A percentile compares a stretch with the other conserved stretches of the same genome.
Evolutionary conservation across 1,140 invertebrate species (phyloP).

Genomic region (Lucilia sericata): DNA sequence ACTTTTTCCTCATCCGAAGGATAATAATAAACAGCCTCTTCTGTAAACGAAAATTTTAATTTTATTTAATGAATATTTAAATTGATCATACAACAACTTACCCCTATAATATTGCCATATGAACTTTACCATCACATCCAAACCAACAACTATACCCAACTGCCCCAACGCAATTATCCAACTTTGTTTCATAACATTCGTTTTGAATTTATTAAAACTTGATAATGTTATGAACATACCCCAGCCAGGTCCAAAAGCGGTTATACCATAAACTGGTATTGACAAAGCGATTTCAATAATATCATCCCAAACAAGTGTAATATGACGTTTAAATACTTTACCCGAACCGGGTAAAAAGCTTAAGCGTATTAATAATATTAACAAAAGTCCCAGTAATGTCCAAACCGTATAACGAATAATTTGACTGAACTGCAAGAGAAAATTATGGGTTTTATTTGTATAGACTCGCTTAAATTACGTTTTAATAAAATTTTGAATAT

Average conservation of each 20-base stretch:
- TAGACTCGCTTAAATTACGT: too few relatives aligned
- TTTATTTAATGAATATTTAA: background rate
- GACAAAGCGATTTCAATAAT: background rate
- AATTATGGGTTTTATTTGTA: background rate
- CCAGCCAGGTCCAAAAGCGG: slow-evolving; percentile 86
- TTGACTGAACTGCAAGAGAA: slow-evolving; percentile 52
- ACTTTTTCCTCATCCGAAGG: slow-evolving; percentile 53
- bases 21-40: background rate
- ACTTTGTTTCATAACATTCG: slow-evolving; percentile 71
- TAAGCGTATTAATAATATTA: slow-evolving; percentile 53
- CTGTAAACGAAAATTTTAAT: slow-evolving; percentile 30
- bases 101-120: slow-evolving; percentile 36
- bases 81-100: background rate
- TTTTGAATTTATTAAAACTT: slow-evolving; percentile 89
- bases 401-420: slow-evolving; percentile 51
- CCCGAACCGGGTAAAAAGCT: slow-evolving; percentile 61
- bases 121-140: slow-evolving; percentile 1
- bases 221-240: slow-evolving; percentile 90
- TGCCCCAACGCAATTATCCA: slow-evolving; percentile 59
- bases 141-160: slow-evolving; percentile 48
- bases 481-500: too few relatives aligned
- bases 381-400: slow-evolving; percentile 47
- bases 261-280: slow-evolving; percentile 51
- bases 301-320: too few relatives aligned
- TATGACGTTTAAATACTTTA: too few relatives aligned